Percentiles rank a stretch among this genome's conserved stretches.
These are phyloP conservation scores for Drosophila ercepeae DNA, from an alignment of 1,140 invertebrate genomes.

Conservation along the genomic window DNA sequence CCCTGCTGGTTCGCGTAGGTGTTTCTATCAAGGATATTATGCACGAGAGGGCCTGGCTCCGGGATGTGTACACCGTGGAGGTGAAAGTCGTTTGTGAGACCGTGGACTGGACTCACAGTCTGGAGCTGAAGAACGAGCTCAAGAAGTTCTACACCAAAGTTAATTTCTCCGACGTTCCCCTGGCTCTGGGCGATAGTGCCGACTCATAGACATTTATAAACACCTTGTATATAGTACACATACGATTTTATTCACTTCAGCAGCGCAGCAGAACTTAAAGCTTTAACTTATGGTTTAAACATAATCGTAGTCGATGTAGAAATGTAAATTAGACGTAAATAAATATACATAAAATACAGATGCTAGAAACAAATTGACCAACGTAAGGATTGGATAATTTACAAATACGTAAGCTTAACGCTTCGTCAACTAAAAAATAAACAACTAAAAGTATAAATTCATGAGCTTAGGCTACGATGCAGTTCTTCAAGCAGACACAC, in stretches of 20 bases:
- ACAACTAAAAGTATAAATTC: slow-evolving; percentile 54
- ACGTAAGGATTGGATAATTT: slow-evolving; percentile 45
- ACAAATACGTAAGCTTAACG: slow-evolving; percentile 31
- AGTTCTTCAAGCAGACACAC: slow-evolving; percentile 64
- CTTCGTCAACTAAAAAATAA: slow-evolving; percentile 43
- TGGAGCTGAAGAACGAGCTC: slow-evolving; percentile 87
- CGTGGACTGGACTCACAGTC: slow-evolving; percentile 90
- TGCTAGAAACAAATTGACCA: slow-evolving; percentile 43
- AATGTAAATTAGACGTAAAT: slow-evolving; percentile 70
- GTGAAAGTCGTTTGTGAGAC: slow-evolving; percentile 94
- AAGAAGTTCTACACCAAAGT: slow-evolving; percentile 86
- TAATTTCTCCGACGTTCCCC: slow-evolving; percentile 72
- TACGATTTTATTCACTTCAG: slow-evolving; percentile 54
- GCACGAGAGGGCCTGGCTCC: slow-evolving; percentile 96
- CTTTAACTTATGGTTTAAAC: slow-evolving; percentile 44
- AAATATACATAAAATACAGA: slow-evolving; percentile 66
- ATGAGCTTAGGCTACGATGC: slow-evolving; percentile 41
- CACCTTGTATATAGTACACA: slow-evolving; percentile 29
- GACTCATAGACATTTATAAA: slow-evolving; percentile 12
- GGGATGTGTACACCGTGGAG: slow-evolving; percentile 93
- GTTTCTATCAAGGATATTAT: slow-evolving; percentile 97
- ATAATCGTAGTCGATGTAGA: slow-evolving; percentile 48
- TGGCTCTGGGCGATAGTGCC: slow-evolving; percentile 83
- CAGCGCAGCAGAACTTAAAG: slow-evolving; percentile 50
- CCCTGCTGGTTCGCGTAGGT: slow-evolving; percentile 89